These are phyloP conservation scores for Anoplophora glabripennis DNA, from an alignment of 1,140 invertebrate species.

Conservation along the genomic window DNA sequence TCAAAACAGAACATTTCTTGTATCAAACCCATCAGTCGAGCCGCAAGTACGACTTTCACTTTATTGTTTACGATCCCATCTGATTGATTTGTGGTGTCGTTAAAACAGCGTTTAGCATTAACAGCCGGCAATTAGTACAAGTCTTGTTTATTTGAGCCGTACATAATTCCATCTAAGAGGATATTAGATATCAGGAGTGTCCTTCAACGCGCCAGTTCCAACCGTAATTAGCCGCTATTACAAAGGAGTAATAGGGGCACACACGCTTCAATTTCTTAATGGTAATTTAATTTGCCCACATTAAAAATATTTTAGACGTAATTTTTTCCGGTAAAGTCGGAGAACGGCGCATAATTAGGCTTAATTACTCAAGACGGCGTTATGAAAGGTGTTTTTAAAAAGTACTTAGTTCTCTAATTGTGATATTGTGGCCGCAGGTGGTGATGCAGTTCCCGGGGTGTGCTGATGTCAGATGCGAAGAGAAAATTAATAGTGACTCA, in stretches of 20 bases:
- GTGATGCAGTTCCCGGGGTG: no score
- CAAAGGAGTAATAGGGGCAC: neutral
- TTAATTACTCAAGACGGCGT: constrained; percentile 23
- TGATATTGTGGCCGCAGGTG: constrained; percentile 19
- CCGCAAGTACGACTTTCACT: no score
- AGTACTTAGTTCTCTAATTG: constrained; percentile 29
- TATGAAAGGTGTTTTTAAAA: constrained; percentile 33
- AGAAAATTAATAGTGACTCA: neutral
- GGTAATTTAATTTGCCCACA: constrained; percentile 26
- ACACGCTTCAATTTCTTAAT: constrained; percentile 17
- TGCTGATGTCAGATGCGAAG: neutral
- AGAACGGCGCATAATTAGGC: constrained; percentile 19
- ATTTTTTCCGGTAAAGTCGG: constrained; percentile 24
- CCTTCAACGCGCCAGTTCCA: neutral
- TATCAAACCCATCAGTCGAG: no score
- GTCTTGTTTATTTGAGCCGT: neutral
- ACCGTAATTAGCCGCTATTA: neutral
- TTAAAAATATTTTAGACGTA: neutral
- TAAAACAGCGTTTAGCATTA: no score
- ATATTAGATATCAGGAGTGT: constrained; percentile 2
- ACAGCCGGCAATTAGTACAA: neutral
- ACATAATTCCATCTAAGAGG: neutral
- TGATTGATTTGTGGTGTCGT: no score
- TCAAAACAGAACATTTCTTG: no score
- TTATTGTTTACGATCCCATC: no score